phyloP scores from a whole-genome alignment of 2,797 vertebrate genomes.

The Adrianichthys oophorus region DNA sequence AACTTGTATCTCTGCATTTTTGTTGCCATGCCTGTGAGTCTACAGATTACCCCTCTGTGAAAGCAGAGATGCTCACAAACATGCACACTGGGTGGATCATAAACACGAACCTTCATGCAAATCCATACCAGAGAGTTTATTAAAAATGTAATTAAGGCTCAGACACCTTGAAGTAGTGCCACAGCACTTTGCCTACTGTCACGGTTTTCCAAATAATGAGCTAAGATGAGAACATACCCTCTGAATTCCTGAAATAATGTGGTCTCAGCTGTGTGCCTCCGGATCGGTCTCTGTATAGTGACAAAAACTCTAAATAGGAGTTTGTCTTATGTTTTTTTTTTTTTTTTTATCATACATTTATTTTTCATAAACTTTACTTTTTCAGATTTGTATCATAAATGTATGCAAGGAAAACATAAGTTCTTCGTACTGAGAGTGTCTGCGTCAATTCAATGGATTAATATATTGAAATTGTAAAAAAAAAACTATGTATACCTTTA shows the following conservation, averaged over 20 bases:
- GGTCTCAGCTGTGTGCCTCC: constrained; percentile 12
- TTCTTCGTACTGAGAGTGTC: not conserved
- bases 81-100: constrained; percentile 31
- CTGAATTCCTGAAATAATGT: constrained; percentile 52
- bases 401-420: not conserved
- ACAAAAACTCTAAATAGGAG: constrained; percentile 15
- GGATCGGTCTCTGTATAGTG: not conserved
- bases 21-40: constrained; percentile 18
- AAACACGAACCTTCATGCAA: constrained; percentile 17
- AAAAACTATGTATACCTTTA: too few relatives aligned
- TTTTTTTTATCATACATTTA: not conserved
- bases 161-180: constrained; percentile 67
- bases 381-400: not conserved
- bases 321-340: constrained; percentile 1
- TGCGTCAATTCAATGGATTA: not conserved
- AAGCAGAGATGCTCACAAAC: constrained; percentile 41
- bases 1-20: constrained; percentile 7
- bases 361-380: not conserved
- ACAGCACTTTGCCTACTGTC: constrained; percentile 61
- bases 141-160: constrained; percentile 71
- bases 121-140: constrained; percentile 55
- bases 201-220: constrained; percentile 56
- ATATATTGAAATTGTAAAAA: constrained; percentile 4
- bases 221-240: constrained; percentile 42
- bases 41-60: constrained; percentile 43